A percentile compares a stretch with the other conserved stretches of the same genome.
Conservation (phyloP, 2,797 vertebrate genomes). For the Manis pentadactyla region DNA sequence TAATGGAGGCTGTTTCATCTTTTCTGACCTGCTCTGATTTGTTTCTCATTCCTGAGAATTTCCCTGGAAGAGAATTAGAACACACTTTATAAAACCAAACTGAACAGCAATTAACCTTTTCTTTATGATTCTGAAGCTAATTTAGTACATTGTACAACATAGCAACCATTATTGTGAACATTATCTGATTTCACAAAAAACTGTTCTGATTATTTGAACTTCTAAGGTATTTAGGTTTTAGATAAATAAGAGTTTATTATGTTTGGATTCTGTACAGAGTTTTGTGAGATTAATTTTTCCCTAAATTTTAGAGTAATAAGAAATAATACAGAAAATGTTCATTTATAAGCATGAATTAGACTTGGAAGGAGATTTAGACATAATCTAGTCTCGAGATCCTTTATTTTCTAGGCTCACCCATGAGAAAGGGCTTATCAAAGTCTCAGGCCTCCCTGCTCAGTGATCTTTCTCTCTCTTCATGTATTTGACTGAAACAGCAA, state of each 20-base stretch:
- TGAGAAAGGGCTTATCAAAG: not conserved
- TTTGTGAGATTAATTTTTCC: not conserved
- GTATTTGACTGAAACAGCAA: not conserved
- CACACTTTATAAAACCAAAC: not conserved
- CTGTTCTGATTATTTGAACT: not conserved
- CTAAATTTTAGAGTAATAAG: not conserved
- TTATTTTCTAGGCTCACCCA: not conserved
- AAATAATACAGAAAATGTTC: not conserved
- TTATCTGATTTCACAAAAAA: not conserved
- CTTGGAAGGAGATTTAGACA: not conserved
- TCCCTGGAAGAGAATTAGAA: constrained; percentile 5
- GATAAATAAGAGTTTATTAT: not conserved
- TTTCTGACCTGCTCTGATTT: not conserved
- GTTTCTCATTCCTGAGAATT: constrained; percentile 27
- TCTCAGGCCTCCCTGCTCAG: not conserved
- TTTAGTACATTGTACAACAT: not conserved
- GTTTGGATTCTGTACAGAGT: not conserved
- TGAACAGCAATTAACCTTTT: not conserved
- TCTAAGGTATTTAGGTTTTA: not conserved
- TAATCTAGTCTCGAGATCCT: not conserved
- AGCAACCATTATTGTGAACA: not conserved
- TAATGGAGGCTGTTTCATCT: not conserved
- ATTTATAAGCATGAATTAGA: not conserved
- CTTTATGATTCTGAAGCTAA: constrained; percentile 9
- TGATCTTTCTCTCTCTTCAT: not conserved